Base-by-base conservation (phyloP, 1,140 invertebrate species). In the Plutomurus gul region DNA sequence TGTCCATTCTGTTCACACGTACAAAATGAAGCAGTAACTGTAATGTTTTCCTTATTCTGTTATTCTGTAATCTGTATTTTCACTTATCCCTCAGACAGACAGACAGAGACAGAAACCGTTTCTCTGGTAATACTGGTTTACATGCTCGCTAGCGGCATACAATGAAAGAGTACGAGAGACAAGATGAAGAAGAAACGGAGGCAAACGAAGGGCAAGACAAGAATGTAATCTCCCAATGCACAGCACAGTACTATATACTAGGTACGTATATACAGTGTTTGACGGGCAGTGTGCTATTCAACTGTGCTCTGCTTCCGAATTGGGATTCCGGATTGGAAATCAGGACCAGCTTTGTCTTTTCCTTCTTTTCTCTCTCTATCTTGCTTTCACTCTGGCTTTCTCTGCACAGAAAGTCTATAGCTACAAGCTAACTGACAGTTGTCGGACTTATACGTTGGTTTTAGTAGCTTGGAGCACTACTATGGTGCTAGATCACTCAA, bases 281-380 rank as follows among this genome's bases (percentile, higher is more conserved):
- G n/a, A 47, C n/a, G n/a, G 16, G 3, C 20, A 47, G 11, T 65
- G 30, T 43, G 39, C 56, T 16, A 7, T 30, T 13, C 36, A 33
- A 33, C 56, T 65, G 4, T 65, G 56, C 30, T 37, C 47, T 36
- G 51, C 37, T 76, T 47, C 33, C 49, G 49, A 39, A 49, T 76
- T 76, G 13, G 49, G 30, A 60, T 76, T 36, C 49, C 74, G 74
- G 49, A 76, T 76, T 76, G 74, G 74, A 76, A 60, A 76, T 76
- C 74, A 56, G 18, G 60, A 36, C 49, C 49, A 51, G 2, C 5
- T 3, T 27, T 10, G 22, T 11, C n/a, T 16, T 60, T 5, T 30
- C 51, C 13, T 60, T 60, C n/a, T 4, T 43, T 2, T 43, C 11
- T 43, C 11, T 43, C 11, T 8, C 39, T 43, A 3, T 4, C n/a